phyloP scores from a whole-genome alignment of 1,140 invertebrate species.

The Drosophila littoralis region DNA sequence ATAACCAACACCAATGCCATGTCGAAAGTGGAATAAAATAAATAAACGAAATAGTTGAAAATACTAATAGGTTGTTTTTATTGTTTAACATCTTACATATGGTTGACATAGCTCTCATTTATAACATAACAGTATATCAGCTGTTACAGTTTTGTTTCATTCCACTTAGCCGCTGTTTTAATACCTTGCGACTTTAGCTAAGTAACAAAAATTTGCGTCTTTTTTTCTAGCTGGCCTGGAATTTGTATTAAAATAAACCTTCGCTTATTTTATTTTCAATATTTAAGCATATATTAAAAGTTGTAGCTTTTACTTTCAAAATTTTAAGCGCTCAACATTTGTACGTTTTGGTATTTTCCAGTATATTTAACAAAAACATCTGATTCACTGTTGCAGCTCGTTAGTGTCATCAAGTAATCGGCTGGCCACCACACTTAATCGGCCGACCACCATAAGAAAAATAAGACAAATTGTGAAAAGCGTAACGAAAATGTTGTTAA shows the following conservation, averaged over 20 bases:
- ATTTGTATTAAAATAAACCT: not conserved
- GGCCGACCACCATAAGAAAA: constrained; percentile 57
- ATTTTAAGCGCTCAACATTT: not conserved
- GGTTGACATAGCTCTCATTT: not conserved
- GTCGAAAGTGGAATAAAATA: constrained; percentile 44
- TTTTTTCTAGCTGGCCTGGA: not conserved
- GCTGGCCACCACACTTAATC: constrained; percentile 40
- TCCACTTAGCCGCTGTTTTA: constrained; percentile 10
- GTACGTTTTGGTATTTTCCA: constrained; percentile 1
- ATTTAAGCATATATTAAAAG: not conserved
- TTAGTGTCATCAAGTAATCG: constrained; percentile 18
- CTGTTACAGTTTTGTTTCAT: constrained; percentile 12
- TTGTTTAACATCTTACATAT: not conserved
- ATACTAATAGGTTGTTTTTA: not conserved
- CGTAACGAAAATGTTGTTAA: constrained; percentile 69
- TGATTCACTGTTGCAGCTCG: constrained; percentile 4
- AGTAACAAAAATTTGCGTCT: not conserved
- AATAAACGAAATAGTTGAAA: not conserved
- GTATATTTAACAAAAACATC: constrained; percentile 9
- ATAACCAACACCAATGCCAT: constrained; percentile 22
- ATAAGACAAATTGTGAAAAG: constrained; percentile 56
- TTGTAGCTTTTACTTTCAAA: too few species aligned
- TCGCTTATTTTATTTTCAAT: not conserved
- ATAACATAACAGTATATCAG: constrained; percentile 3
- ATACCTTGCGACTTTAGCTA: not conserved